Evolutionary conservation across 1,140 invertebrate genomes (phyloP), one percentile per base, ranked within the genome.

Genomic region (Bombus terrestris): DNA sequence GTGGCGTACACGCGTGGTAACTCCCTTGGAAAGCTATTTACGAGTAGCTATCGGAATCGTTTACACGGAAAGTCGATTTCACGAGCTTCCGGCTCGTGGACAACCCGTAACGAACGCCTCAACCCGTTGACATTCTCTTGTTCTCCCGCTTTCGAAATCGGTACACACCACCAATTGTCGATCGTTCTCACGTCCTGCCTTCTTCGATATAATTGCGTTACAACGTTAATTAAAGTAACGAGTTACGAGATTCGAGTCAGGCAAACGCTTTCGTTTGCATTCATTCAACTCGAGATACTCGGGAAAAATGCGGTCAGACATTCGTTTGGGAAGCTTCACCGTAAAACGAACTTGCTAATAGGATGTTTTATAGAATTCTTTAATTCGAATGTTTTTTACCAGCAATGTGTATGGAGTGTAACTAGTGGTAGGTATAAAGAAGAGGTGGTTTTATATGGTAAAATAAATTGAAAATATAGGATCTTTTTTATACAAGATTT

Each of bases 41-140:
- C 41, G 43, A 35, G 64, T 8, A 28, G 9, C 47, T 53, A 71
- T 72, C 68, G 82, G 76, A 72, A 84, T 79, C 82, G 82, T 79
- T 72, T 84, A 84, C 82, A 79, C 82, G 82, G 82, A 84, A 84
- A 84, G 82, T 79, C 82, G 82, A 79, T 84, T 84, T 84, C 82
- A 84, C 82, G 82, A 59, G 82, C 82, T 84, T 84, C 82, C 82
- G 74, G 82, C 22, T 59, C 32, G 22, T 64, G 39, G 8, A 18
- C 62, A 28, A 22, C 1, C 53, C 3, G 22, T n/a, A 28, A 43
- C 37, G 37, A 35, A 43, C 32, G 43, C 18, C 25, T 57, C 35
- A 39, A 76, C 74, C 37, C 74, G 82, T 69, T 84, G 75, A 84
- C 75, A 84, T 41, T 72, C 66, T 71, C 69, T 71, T 71, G 25